phyloP scores from a whole-genome alignment of 2,888 invertebrate genomes.

The Charanyca ferruginea region DNA sequence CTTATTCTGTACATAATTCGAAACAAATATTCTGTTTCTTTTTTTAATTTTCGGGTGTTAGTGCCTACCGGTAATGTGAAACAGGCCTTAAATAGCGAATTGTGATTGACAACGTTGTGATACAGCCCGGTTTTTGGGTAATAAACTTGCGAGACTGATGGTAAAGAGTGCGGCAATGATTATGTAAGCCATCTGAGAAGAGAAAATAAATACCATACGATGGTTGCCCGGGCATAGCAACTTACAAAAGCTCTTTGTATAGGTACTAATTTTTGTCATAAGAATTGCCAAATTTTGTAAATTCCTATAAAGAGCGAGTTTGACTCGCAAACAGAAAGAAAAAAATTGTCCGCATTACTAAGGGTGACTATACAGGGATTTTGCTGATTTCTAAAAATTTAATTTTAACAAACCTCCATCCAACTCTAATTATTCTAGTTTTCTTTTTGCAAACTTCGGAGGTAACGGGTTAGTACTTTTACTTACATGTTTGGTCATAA shows the following conservation, averaged over 20 bases:
- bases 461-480: too few species aligned
- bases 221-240: conserved; percentile 12
- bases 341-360: too few species aligned
- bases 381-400: too few species aligned
- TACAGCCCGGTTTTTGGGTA: conserved; percentile 22
- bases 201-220: conserved; percentile 2
- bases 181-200: not conserved
- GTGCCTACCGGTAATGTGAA: conserved; percentile 5
- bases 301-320: too few species aligned
- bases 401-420: too few species aligned
- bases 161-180: not conserved
- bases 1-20: conserved; percentile 1
- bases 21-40: not conserved
- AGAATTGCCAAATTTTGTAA: conserved; percentile 6
- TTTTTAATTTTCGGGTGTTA: not conserved
- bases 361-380: too few species aligned
- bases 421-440: too few species aligned
- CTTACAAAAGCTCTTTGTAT: not conserved
- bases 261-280: not conserved
- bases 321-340: too few species aligned
- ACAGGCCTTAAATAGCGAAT: not conserved
- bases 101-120: conserved; percentile 40
- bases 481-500: too few species aligned
- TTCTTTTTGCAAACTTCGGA: too few species aligned
- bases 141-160: conserved; percentile 35